These are phyloP conservation scores for Trichomycterus rosablanca DNA, from an alignment of 2,113 vertebrate genomes.

Conservation along the genomic window DNA sequence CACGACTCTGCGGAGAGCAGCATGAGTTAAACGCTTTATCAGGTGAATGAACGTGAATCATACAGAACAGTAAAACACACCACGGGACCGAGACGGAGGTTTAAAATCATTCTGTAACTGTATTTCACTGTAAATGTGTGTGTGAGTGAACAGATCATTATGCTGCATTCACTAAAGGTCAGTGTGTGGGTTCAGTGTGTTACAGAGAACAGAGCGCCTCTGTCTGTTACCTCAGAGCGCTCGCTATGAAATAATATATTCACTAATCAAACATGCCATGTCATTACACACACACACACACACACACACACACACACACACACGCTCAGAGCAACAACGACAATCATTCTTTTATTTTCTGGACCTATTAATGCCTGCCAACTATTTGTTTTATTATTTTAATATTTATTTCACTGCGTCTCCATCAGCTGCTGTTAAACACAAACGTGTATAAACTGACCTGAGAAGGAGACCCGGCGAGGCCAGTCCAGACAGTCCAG, in stretches of 20 bases:
- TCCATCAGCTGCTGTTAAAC: neutral
- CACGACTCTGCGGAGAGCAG: conserved; percentile 31
- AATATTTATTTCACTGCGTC: too few relatives aligned
- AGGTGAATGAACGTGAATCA: neutral
- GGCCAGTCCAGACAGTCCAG: conserved; percentile 66
- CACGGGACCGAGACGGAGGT: too few relatives aligned
- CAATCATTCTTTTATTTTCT: too few relatives aligned
- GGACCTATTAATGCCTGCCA: too few relatives aligned
- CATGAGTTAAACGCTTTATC: conserved; percentile 16
- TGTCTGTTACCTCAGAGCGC: conserved; percentile 21
- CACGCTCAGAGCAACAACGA: too few relatives aligned
- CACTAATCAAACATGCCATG: conserved; percentile 1
- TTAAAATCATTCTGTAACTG: neutral
- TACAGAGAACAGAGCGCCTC: conserved; percentile 26
- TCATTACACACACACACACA: conserved; percentile 1
- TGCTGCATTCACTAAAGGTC: conserved; percentile 8
- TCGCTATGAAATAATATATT: conserved; percentile 13
- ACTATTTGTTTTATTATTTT: too few relatives aligned
- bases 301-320: too few relatives aligned
- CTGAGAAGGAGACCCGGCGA: conserved; percentile 48
- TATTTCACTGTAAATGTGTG: neutral
- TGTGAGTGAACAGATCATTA: conserved; percentile 4
- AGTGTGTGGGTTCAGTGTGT: conserved; percentile 30
- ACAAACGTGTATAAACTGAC: conserved; percentile 47
- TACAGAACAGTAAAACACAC: neutral